Conservation (phyloP, 1,140 invertebrate genomes). For the Drosophila gunungcola region DNA sequence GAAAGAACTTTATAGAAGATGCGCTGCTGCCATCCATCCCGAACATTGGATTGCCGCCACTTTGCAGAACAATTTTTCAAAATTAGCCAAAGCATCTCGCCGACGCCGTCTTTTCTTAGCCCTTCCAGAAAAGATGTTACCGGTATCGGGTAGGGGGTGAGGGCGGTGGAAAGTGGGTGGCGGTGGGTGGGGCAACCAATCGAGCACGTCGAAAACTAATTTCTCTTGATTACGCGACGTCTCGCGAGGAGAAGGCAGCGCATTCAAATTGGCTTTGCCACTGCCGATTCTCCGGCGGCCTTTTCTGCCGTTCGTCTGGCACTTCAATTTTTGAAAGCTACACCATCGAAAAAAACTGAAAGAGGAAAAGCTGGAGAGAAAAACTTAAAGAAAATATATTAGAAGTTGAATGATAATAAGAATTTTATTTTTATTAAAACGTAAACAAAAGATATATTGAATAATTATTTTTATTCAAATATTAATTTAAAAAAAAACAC, state of each 20-base stretch:
- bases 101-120: constrained; percentile 40
- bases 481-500: no score
- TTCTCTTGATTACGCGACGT: constrained; percentile 78
- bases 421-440: no score
- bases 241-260: constrained; percentile 18
- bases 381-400: neutral
- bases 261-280: constrained; percentile 72
- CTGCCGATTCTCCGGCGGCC: constrained; percentile 3
- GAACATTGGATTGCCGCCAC: constrained; percentile 48
- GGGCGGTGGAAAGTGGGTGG: constrained; percentile 12
- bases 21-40: constrained; percentile 29
- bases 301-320: constrained; percentile 28
- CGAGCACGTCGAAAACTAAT: constrained; percentile 83
- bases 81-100: constrained; percentile 68
- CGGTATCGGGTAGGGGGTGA: constrained; percentile 1
- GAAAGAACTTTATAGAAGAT: constrained; percentile 56
- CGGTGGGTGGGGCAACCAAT: constrained; percentile 48
- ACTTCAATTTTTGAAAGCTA: constrained; percentile 45
- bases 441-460: no score
- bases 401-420: neutral
- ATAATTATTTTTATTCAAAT: no score
- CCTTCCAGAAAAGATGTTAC: constrained; percentile 37
- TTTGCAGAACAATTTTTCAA: constrained; percentile 79
- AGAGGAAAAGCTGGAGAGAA: neutral
- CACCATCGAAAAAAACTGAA: neutral